Conservation (phyloP, 2,888 invertebrate species). For the Bombyx huttoni region DNA sequence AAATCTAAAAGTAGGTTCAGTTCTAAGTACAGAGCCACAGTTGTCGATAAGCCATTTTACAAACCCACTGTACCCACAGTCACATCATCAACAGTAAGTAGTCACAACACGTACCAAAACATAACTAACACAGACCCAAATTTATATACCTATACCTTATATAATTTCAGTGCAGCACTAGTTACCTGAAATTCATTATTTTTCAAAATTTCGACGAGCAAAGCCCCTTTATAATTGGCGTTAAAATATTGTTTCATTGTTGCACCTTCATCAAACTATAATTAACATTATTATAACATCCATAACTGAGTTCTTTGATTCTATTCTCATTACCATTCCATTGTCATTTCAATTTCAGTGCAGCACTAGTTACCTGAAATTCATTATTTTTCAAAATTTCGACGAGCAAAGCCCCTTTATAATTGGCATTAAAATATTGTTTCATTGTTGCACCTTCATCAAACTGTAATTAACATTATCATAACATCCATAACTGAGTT, state of each 20-base stretch:
- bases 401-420: constrained; percentile 63
- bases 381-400: constrained; percentile 4
- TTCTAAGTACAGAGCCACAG: constrained; percentile 71
- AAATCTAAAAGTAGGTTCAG: constrained; percentile 71
- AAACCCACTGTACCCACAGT: constrained; percentile 75
- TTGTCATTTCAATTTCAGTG: constrained; percentile 10
- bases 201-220: constrained; percentile 18
- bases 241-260: constrained; percentile 20
- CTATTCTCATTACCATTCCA: constrained; percentile 5
- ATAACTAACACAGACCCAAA: constrained; percentile 7
- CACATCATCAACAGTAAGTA: constrained; percentile 69
- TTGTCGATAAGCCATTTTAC: constrained; percentile 72
- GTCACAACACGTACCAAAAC: constrained; percentile 13
- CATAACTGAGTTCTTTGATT: not conserved
- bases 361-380: constrained; percentile 10
- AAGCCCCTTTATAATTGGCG: constrained; percentile 70
- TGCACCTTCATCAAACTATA: constrained; percentile 11
- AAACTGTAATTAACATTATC: not conserved
- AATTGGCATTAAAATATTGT: constrained; percentile 42
- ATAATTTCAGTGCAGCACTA: constrained; percentile 14
- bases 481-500: not conserved
- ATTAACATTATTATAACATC: not conserved
- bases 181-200: constrained; percentile 2
- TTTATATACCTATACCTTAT: constrained; percentile 8
- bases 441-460: constrained; percentile 15